Percentiles rank a stretch among this genome's conserved stretches.
These are phyloP conservation scores for Speoplatyrhinus poulsoni DNA, from an alignment of 2,113 vertebrate species.

Conservation along the genomic window DNA sequence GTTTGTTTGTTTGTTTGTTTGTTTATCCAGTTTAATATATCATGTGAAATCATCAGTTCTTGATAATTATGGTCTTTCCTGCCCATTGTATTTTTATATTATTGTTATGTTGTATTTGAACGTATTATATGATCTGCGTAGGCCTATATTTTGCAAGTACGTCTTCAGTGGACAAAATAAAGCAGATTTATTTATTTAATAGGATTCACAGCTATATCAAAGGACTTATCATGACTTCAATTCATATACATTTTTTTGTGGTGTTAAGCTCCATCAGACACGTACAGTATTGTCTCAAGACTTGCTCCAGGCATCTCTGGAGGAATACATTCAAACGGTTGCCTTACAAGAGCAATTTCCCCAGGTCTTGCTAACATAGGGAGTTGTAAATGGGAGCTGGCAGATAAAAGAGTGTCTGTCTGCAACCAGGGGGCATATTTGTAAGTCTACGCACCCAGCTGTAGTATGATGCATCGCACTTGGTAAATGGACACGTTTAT, in stretches of 20 bases:
- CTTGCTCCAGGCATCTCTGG: slow-evolving; percentile 11
- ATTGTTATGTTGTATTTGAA: too few relatives aligned
- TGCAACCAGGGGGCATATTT: slow-evolving; percentile 23
- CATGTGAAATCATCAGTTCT: too few relatives aligned
- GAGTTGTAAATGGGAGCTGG: slow-evolving; percentile 47
- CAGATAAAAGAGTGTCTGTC: slow-evolving; percentile 35
- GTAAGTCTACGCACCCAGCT: slow-evolving; percentile 13
- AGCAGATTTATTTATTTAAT: too few relatives aligned
- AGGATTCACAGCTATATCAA: neutral
- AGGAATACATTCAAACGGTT: slow-evolving; percentile 20
- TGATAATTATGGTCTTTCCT: neutral
- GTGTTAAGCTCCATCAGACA: slow-evolving; percentile 9
- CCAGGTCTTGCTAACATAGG: slow-evolving; percentile 17
- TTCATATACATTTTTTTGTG: too few relatives aligned
- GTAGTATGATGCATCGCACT: slow-evolving; percentile 36
- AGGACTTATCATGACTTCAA: neutral
- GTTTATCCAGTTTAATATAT: neutral
- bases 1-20: neutral
- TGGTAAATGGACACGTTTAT: slow-evolving; percentile 15
- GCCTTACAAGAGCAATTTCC: slow-evolving; percentile 39
- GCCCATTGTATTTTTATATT: too few relatives aligned
- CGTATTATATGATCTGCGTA: neutral
- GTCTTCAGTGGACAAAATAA: too few relatives aligned
- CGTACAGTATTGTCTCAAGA: slow-evolving; percentile 9
- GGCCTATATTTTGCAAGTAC: neutral